phyloP scores from a whole-genome alignment of 2,888 invertebrate genomes.

The Apomyelois bistriatella region DNA sequence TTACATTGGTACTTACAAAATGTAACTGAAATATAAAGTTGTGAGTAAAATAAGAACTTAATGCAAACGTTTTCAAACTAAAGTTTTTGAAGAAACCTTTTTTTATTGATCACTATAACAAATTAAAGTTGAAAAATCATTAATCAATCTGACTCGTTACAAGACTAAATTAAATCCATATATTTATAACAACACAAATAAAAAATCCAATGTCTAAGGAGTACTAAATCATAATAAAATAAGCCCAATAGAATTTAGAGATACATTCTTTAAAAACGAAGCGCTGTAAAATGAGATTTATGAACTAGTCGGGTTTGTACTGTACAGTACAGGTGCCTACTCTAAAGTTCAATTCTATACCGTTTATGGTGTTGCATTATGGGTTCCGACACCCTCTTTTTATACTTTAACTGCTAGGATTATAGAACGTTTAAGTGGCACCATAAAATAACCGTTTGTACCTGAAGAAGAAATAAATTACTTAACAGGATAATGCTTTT shows the following conservation, averaged over 20 bases:
- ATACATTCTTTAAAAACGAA: constrained; percentile 33
- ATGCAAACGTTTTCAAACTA: too few relatives aligned
- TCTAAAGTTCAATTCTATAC: constrained; percentile 56
- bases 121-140: background rate
- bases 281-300: constrained; percentile 56
- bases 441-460: constrained; percentile 73
- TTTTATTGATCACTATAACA: background rate
- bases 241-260: constrained; percentile 31
- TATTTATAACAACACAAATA: constrained; percentile 20
- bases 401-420: constrained; percentile 67
- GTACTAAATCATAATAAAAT: constrained; percentile 33
- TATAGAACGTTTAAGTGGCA: constrained; percentile 73
- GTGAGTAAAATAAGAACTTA: too few relatives aligned
- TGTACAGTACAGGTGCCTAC: constrained; percentile 60
- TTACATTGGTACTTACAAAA: too few relatives aligned
- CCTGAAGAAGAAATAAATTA: constrained; percentile 78
- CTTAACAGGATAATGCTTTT: constrained; percentile 78
- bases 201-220: constrained; percentile 21
- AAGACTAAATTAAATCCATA: background rate
- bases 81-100: too few relatives aligned
- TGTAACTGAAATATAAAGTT: too few relatives aligned
- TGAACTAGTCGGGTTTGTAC: constrained; percentile 48
- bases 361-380: constrained; percentile 64
- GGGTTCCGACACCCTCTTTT: constrained; percentile 63
- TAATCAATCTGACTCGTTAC: background rate